Evolutionary conservation across 2,797 vertebrate species (phyloP).

Genomic region (Scolopax rusticola): DNA sequence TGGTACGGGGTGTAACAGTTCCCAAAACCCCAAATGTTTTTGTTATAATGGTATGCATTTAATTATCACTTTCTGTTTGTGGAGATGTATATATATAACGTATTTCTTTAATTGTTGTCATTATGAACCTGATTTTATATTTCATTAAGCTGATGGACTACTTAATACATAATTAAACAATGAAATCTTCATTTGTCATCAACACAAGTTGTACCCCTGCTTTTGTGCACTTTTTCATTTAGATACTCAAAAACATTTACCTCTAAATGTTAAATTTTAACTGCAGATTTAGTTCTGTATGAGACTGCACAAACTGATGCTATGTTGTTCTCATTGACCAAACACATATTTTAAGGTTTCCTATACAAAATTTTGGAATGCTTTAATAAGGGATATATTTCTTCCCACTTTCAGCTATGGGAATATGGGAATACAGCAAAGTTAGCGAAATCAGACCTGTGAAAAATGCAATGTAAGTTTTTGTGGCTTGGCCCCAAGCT

Average conservation of each 20-base stretch:
- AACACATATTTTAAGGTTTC: slow-evolving; percentile 41
- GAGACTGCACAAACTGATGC: not conserved
- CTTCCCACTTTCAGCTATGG: slow-evolving; percentile 21
- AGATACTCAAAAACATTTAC: not conserved
- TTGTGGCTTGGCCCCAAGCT: slow-evolving; percentile 57
- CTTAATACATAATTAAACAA: not conserved
- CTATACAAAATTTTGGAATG: not conserved
- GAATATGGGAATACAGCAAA: slow-evolving; percentile 23
- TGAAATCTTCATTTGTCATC: not conserved
- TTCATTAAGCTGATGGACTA: not conserved
- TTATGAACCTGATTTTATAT: not conserved
- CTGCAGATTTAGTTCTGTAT: not conserved
- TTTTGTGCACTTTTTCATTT: not conserved
- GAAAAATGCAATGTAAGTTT: slow-evolving; percentile 50
- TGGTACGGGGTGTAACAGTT: not conserved
- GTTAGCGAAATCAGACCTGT: slow-evolving; percentile 50
- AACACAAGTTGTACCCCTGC: not conserved
- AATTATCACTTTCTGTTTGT: not conserved
- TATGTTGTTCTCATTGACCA: not conserved
- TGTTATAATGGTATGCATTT: not conserved
- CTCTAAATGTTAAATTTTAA: slow-evolving; percentile 1
- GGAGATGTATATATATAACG: too few species aligned
- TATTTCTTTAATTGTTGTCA: not conserved
- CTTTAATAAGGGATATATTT: not conserved
- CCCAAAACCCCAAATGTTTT: not conserved